phyloP scores from a whole-genome alignment of 1,140 invertebrate species.

The Asbolus verrucosus region DNA sequence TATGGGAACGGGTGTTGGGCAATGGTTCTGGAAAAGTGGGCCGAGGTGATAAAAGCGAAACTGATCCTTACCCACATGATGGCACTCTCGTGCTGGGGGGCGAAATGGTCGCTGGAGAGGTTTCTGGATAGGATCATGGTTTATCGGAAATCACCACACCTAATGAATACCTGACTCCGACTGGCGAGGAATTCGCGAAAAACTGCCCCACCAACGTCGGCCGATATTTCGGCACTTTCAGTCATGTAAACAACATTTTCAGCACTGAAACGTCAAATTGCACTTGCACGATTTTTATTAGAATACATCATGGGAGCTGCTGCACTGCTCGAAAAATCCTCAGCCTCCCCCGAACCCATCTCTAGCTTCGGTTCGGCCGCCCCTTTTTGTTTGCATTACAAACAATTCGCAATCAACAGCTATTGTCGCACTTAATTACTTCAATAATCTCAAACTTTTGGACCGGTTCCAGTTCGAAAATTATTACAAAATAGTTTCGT shows the following conservation, averaged over 20 bases:
- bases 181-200: slow-evolving; percentile 47
- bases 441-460: slow-evolving; percentile 19
- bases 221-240: slow-evolving; percentile 40
- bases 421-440: slow-evolving; percentile 3
- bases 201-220: slow-evolving; percentile 42
- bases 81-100: slow-evolving; percentile 54
- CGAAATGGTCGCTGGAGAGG: slow-evolving; percentile 54
- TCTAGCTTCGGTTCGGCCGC: too few species aligned
- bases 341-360: too few species aligned
- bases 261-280: neutral
- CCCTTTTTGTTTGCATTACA: neutral
- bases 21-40: too few species aligned
- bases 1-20: too few species aligned
- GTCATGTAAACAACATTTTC: slow-evolving; percentile 39
- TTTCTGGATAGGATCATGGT: slow-evolving; percentile 58
- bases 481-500: neutral
- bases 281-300: slow-evolving; percentile 1
- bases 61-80: slow-evolving; percentile 62
- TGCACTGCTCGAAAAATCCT: too few species aligned
- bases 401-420: neutral
- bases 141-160: slow-evolving; percentile 33
- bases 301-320: too few species aligned
- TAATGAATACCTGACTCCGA: slow-evolving; percentile 27
- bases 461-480: neutral
- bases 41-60: too few species aligned